A percentile compares a stretch with the other conserved stretches of the same genome.
phyloP scores from a whole-genome alignment of 2,113 vertebrate species.

The Siniperca chuatsi region DNA sequence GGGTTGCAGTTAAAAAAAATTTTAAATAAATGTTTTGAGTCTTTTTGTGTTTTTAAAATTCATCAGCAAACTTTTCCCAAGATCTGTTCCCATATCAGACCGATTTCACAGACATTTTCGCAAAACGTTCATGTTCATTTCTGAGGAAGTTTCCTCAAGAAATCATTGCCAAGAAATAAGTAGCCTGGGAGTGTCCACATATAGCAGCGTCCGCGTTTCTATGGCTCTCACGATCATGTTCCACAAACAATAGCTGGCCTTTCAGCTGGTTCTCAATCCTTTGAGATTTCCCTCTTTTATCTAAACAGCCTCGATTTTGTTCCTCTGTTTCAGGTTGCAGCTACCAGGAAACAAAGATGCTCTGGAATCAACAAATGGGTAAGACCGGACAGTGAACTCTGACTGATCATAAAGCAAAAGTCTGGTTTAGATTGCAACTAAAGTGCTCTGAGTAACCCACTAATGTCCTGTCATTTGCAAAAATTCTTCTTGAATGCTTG shows the following conservation, averaged over 20 bases:
- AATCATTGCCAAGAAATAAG: neutral
- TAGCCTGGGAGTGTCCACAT: conserved; percentile 32
- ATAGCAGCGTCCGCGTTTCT: conserved; percentile 43
- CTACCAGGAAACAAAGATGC: conserved; percentile 67
- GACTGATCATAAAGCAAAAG: neutral
- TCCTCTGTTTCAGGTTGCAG: conserved; percentile 78
- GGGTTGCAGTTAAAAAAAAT: neutral
- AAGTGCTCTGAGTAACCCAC: neutral
- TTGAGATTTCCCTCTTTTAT: conserved; percentile 42
- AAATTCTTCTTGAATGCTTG: neutral
- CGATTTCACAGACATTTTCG: neutral
- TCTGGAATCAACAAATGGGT: conserved; percentile 69
- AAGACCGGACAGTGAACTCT: conserved; percentile 38
- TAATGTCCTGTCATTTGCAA: neutral
- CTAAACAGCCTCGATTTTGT: conserved; percentile 55
- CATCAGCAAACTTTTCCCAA: neutral
- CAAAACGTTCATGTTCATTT: neutral
- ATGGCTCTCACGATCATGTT: conserved; percentile 67
- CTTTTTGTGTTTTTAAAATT: neutral
- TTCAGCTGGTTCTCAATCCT: conserved; percentile 56
- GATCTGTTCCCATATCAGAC: neutral
- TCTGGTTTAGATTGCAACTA: neutral
- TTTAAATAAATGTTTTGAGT: neutral
- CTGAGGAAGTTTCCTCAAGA: neutral
- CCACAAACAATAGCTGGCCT: conserved; percentile 63